Base-by-base conservation (phyloP, 2,113 vertebrate genomes). In the Athene noctua region DNA sequence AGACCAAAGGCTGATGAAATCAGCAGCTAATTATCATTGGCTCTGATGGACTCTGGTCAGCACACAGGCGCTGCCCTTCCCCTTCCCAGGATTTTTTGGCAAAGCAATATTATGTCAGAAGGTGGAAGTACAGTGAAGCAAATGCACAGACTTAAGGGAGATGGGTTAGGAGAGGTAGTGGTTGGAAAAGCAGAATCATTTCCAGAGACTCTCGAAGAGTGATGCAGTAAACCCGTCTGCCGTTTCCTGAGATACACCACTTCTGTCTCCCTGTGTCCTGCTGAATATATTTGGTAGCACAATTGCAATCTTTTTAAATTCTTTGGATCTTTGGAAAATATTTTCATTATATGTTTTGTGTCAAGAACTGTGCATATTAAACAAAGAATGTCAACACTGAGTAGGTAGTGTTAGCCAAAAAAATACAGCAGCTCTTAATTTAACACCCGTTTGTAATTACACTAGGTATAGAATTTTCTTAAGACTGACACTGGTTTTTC, bases 1-100 rank as follows among this genome's bases (percentile, higher is more conserved):
- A 95, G 87, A 85, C 59, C 86, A 95, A 96, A 94, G 91, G 68
- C 90, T 90, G 66, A 93, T 85, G 90, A 72, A 87, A 85, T 34
- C 74, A 93, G 90, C 91, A 36, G 80, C 52, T 91, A 78, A 96
- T 96, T 91, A 89, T 57, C 73, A 22, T 11, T 51, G 89, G 78
- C 91, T 85, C 80, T 54, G 78, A 38, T 36, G 94, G 73, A 52
- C 84, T 72, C 81, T 57, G 84, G 78, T 87, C 87, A 85, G 84
- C 2, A 11, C 73, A 27, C 4, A 46, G 63, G 46, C 15, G 3
- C 78, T 78, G 71, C 82, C 34, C 66, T 61, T 79, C 47, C 22
- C 46, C 29, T 80, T 77, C 80, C 55, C 71, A 73, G 40, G 52
- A 55, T 2, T 46, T 90, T 81, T 83, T 80, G 46, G 79, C 62